Conservation (phyloP, 2,888 invertebrate genomes). For the Brachylomia viminalis region DNA sequence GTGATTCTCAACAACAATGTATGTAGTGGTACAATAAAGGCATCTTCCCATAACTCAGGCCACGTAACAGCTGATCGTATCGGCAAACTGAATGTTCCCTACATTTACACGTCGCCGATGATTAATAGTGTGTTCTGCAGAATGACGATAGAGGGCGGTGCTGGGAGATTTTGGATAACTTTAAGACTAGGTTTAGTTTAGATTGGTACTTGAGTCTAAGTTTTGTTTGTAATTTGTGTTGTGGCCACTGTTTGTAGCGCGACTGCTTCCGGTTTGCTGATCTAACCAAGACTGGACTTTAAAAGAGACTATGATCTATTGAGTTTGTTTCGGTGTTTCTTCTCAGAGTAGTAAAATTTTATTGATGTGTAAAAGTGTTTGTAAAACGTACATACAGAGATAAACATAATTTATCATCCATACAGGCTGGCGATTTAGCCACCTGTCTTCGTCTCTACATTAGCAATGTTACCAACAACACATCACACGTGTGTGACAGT, state of each 20-base stretch:
- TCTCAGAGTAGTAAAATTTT: no score
- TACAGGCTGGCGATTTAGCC: no score
- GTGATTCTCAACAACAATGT: slow-evolving; percentile 47
- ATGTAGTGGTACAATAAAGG: slow-evolving; percentile 39
- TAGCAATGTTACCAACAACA: neutral
- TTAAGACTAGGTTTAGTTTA: slow-evolving; percentile 3
- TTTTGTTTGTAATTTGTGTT: neutral
- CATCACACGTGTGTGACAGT: neutral
- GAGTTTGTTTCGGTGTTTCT: no score
- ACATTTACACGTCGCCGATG: slow-evolving; percentile 55
- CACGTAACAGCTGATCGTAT: slow-evolving; percentile 57
- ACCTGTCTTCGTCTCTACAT: neutral
- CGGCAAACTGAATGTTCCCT: slow-evolving; percentile 36
- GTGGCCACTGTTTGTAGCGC: neutral
- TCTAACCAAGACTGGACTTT: no score
- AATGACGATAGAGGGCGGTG: slow-evolving; percentile 18
- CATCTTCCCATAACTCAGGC: slow-evolving; percentile 52
- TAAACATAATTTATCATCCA: no score
- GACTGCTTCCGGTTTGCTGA: slow-evolving; percentile 6
- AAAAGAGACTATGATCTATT: no score
- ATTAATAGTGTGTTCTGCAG: slow-evolving; percentile 32
- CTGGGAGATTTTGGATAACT: slow-evolving; percentile 30
- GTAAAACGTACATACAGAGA: no score
- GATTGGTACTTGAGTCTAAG: neutral
- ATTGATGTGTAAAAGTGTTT: no score